A percentile compares a stretch with the other conserved stretches of the same genome.
These are phyloP conservation scores for Spea bombifrons DNA, from an alignment of 2,113 vertebrate genomes.

Conservation along the genomic window DNA sequence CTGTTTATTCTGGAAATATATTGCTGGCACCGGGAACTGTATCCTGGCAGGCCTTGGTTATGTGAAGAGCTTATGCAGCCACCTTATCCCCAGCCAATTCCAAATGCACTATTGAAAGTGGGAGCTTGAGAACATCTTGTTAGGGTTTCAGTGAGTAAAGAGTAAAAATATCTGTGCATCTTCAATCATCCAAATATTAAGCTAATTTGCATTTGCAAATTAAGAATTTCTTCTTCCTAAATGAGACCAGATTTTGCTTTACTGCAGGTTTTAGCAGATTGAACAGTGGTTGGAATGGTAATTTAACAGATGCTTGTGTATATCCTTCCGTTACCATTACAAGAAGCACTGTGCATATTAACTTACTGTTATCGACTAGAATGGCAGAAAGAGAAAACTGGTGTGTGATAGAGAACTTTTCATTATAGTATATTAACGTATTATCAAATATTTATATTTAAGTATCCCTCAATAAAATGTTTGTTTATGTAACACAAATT, in stretches of 20 bases:
- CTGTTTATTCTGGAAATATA: slow-evolving; percentile 65
- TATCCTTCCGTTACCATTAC: slow-evolving; percentile 42
- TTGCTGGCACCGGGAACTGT: slow-evolving; percentile 57
- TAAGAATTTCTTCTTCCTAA: slow-evolving; percentile 40
- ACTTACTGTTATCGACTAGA: slow-evolving; percentile 17
- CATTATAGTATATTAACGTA: not conserved
- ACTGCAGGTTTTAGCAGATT: slow-evolving; percentile 23
- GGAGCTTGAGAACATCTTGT: slow-evolving; percentile 55
- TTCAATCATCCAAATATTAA: slow-evolving; percentile 51
- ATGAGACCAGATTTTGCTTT: slow-evolving; percentile 40
- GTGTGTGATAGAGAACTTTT: slow-evolving; percentile 7
- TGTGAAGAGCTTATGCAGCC: slow-evolving; percentile 51
- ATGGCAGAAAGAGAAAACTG: slow-evolving; percentile 1
- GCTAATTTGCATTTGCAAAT: slow-evolving; percentile 44
- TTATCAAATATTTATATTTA: no score
- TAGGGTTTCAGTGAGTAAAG: slow-evolving; percentile 47
- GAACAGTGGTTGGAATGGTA: slow-evolving; percentile 44
- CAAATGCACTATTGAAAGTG: slow-evolving; percentile 53
- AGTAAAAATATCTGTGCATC: slow-evolving; percentile 50
- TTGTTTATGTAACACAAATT: no score
- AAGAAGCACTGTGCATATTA: not conserved
- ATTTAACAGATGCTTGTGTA: slow-evolving; percentile 43
- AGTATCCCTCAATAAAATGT: no score
- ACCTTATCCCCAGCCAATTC: slow-evolving; percentile 55
- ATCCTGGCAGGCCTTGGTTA: slow-evolving; percentile 53